Evolutionary conservation across 2,888 invertebrate genomes (phyloP).

Genomic region (Phymatocera aterrima): DNA sequence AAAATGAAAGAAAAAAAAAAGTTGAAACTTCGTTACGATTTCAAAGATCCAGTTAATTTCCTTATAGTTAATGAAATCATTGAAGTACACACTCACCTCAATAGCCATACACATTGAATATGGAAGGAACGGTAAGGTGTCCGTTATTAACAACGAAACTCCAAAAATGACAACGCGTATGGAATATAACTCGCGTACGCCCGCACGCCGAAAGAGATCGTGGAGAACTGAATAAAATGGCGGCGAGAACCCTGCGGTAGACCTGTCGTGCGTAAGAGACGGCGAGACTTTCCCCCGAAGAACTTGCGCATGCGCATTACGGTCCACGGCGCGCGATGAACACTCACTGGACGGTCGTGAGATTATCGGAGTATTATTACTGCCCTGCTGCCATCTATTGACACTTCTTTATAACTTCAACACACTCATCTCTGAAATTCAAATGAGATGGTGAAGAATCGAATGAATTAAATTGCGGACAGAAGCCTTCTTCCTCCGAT

Average conservation of each 20-base stretch:
- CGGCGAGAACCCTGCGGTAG: slow-evolving; percentile 42
- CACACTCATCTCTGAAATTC: too few species aligned
- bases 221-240: slow-evolving; percentile 67
- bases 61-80: neutral
- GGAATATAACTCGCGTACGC: slow-evolving; percentile 62
- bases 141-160: slow-evolving; percentile 70
- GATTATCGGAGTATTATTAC: neutral
- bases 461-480: too few species aligned
- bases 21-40: too few species aligned
- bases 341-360: neutral
- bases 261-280: neutral
- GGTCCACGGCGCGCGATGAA: too few species aligned
- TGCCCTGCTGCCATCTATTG: neutral
- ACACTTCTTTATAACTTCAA: slow-evolving; percentile 43
- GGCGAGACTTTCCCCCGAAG: neutral
- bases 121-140: slow-evolving; percentile 76
- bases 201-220: slow-evolving; percentile 65
- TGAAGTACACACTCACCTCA: slow-evolving; percentile 80
- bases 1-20: too few species aligned
- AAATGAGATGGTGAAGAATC: too few species aligned
- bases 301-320: slow-evolving; percentile 20
- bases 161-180: slow-evolving; percentile 61
- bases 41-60: too few species aligned
- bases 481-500: too few species aligned
- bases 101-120: slow-evolving; percentile 92